Percentiles rank a stretch among this genome's conserved stretches.
phyloP scores from a whole-genome alignment of 2,888 invertebrate species.

The Lepidochrysops patricia region DNA sequence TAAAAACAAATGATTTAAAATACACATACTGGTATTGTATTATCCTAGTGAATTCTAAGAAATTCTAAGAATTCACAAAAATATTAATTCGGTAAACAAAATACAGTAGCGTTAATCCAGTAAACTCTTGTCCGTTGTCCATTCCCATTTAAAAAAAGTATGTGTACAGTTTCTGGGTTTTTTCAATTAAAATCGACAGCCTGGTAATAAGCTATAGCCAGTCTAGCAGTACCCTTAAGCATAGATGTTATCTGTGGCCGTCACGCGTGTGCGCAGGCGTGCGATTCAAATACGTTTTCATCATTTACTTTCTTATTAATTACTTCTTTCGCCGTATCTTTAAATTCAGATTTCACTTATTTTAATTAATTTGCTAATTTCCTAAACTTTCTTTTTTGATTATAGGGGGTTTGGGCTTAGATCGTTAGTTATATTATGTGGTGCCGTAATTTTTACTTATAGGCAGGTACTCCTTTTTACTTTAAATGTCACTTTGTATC shows the following conservation, averaged over 20 bases:
- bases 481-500: not conserved
- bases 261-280: conserved; percentile 39
- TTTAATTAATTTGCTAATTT: conserved; percentile 21
- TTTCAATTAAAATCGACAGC: not conserved
- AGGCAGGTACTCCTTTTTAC: not conserved
- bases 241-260: conserved; percentile 42
- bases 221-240: conserved; percentile 26
- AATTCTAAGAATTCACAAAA: too few relatives aligned
- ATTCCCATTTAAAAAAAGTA: not conserved
- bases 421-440: not conserved
- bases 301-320: conserved; percentile 36
- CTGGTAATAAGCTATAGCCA: conserved; percentile 12
- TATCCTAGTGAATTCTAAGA: not conserved
- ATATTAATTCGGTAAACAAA: too few relatives aligned
- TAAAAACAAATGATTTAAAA: too few relatives aligned
- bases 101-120: not conserved
- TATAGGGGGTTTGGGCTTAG: not conserved
- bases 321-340: conserved; percentile 22
- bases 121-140: not conserved
- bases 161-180: not conserved
- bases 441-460: too few relatives aligned
- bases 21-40: not conserved
- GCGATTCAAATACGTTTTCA: conserved; percentile 31
- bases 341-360: conserved; percentile 23
- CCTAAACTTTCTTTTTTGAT: conserved; percentile 10